phyloP scores from a whole-genome alignment of 2,797 vertebrate genomes.

The Myioborus miniatus region DNA sequence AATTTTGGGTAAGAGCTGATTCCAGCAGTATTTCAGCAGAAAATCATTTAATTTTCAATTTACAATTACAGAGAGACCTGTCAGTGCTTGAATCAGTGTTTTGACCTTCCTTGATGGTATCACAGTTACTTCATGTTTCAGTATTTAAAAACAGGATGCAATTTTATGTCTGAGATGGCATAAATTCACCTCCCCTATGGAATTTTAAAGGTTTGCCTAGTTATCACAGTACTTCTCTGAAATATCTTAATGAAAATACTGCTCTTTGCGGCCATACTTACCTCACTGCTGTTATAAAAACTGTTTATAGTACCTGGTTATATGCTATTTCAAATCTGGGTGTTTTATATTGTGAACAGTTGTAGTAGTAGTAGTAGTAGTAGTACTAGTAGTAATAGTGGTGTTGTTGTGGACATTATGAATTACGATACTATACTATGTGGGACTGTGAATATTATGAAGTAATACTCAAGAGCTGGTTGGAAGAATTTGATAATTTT shows the following conservation, averaged over 20 bases:
- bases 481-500: background rate
- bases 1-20: background rate
- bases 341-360: too few species aligned
- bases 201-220: background rate
- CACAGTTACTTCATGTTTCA: background rate
- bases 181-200: background rate
- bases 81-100: background rate
- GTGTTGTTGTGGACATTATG: too few species aligned
- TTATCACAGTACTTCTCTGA: background rate
- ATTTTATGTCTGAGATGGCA: background rate
- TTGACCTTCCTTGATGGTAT: background rate
- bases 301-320: background rate
- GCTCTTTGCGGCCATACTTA: background rate
- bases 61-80: background rate
- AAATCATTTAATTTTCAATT: background rate
- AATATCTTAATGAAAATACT: background rate
- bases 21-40: background rate
- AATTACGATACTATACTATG: too few species aligned
- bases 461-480: background rate
- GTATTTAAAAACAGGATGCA: background rate
- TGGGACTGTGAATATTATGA: background rate
- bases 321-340: background rate
- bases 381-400: background rate
- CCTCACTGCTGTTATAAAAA: background rate
- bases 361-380: too few species aligned